Evolutionary conservation across 2,888 invertebrate species (phyloP), one percentile per base, ranked within the genome.

Genomic region (Lissocephala sabroskyi): DNA sequence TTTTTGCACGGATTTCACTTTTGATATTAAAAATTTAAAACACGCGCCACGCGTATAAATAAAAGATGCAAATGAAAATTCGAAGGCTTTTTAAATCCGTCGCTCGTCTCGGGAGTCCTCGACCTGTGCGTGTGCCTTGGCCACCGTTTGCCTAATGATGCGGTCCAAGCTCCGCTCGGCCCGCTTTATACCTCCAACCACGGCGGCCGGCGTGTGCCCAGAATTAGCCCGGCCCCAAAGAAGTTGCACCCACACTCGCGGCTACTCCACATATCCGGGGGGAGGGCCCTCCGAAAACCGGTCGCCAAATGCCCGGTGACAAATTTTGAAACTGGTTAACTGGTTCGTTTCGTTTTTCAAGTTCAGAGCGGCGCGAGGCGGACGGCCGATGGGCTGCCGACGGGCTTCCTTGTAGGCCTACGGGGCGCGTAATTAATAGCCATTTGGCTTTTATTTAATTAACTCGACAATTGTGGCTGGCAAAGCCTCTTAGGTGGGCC

Each of bases 381-480:
- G n/a, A n/a, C 33, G 56, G 45, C 48, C 45, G 42, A 14, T 16
- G 51, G 45, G 65, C 7, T 23, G 7, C 4, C 23, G n/a, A n/a
- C n/a, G n/a, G 10, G 73, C 74, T 76, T 70, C 68, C 68, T 70
- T 60, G 55, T 35, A 55, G 56, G 68, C 68, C 77, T 76, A 60
- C 35, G 50, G 17, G 35, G 32, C 11, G 26, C 45, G 43, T 52
- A 45, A 56, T 60, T 60, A 56, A 56, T 59, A 52, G 48, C 40
- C 26, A 37, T 49, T 52, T 39, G 45, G 29, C 50, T 32, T 57
- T 51, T 62, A 55, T 59, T 58, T 59, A 74, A 77, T 71, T 64
- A 77, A 70, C 56, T 41, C 46, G 39, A 45, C 54, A 63, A 74
- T 70, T 68, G 61, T 59, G 30, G 30, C 13, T 11, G 30, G 30